phyloP scores from a whole-genome alignment of 2,797 vertebrate species.

The Neoniphon sammara region DNA sequence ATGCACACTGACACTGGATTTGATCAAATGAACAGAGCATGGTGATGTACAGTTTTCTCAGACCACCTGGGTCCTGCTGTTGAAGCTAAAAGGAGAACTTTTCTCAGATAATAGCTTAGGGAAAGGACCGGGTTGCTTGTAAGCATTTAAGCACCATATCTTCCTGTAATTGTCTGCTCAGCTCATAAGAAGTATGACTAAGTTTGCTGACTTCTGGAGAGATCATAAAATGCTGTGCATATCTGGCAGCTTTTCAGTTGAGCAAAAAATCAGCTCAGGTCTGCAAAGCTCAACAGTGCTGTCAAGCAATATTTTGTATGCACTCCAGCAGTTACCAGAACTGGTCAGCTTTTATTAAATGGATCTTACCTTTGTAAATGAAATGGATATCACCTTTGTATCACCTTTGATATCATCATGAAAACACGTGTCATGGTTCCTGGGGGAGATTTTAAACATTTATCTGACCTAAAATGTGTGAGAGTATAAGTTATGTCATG shows the following conservation, averaged over 20 bases:
- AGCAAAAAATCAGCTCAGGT: not conserved
- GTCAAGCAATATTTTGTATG: not conserved
- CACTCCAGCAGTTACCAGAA: not conserved
- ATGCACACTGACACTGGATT: not conserved
- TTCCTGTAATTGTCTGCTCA: not conserved
- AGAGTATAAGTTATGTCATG: not conserved
- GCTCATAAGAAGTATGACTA: constrained; percentile 1
- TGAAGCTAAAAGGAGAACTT: not conserved
- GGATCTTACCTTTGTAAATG: too few relatives aligned
- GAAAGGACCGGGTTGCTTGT: not conserved
- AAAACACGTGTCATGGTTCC: not conserved
- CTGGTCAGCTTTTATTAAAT: not conserved
- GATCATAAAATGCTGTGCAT: not conserved
- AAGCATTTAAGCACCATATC: not conserved
- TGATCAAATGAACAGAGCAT: not conserved
- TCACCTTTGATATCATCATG: too few relatives aligned
- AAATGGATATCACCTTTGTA: not conserved
- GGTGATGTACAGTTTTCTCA: not conserved
- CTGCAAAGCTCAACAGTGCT: not conserved
- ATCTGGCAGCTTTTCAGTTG: not conserved
- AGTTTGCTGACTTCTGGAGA: not conserved
- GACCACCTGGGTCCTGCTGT: not conserved
- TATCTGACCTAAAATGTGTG: not conserved
- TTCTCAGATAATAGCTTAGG: not conserved
- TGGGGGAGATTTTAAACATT: constrained; percentile 7